Evolutionary conservation across 2,113 vertebrate species (phyloP).

Genomic region (Podiceps cristatus): DNA sequence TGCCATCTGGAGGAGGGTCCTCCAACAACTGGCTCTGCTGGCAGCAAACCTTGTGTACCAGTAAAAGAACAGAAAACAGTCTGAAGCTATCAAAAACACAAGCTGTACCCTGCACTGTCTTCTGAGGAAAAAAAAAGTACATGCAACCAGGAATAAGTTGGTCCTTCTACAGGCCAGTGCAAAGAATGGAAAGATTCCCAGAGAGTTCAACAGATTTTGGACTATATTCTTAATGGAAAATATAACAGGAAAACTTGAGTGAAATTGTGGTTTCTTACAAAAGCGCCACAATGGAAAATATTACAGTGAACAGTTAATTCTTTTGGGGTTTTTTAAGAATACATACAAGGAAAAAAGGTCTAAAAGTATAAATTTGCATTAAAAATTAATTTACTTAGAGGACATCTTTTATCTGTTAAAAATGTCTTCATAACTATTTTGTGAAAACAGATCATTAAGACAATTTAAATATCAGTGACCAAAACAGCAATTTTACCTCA

Average conservation of each 20-base stretch:
- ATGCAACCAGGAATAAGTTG: not conserved
- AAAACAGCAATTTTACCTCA: not conserved
- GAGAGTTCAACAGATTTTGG: not conserved
- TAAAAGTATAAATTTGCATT: not conserved
- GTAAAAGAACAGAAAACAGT: not conserved
- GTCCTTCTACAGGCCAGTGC: not conserved
- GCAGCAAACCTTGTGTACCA: not conserved
- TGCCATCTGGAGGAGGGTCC: not conserved
- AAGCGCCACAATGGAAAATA: not conserved
- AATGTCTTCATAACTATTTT: not conserved
- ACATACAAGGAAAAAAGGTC: not conserved
- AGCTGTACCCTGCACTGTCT: not conserved
- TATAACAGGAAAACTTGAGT: not conserved
- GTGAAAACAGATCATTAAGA: not conserved
- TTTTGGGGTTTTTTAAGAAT: not conserved
- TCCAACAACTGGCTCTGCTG: not conserved
- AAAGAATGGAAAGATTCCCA: not conserved
- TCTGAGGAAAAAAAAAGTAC: not conserved
- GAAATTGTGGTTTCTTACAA: not conserved
- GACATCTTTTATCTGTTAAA: not conserved
- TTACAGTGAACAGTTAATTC: not conserved
- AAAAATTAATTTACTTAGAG: not conserved
- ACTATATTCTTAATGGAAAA: not conserved
- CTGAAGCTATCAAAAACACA: not conserved
- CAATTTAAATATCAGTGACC: not conserved